Evolutionary conservation across 2,888 invertebrate species (phyloP), one percentile per base, ranked within the genome.

Genomic region (Yponomeuta sedellus): DNA sequence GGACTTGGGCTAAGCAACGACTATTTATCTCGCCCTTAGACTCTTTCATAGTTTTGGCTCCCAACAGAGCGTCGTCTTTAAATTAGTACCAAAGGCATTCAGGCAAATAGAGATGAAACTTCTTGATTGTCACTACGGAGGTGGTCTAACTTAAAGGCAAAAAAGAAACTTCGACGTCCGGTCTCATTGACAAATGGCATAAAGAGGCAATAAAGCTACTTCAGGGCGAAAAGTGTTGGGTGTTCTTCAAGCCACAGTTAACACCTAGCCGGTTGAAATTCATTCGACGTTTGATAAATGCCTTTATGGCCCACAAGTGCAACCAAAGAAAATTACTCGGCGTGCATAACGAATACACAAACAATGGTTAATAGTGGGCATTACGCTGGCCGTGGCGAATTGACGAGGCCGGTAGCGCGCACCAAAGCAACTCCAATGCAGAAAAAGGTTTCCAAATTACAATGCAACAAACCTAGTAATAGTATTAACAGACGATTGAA

Each of bases 281-380:
- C 69, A 71, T 71, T 72, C 73, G 68, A 70, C 69, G 70, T 72
- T 75, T 85, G 82, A 83, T 81, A 80, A 83, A 85, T 84, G 81
- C 76, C 81, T 86, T 81, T 81, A 85, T 77, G 79, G 75, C 77
- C 85, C 83, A 76, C 83, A 81, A 84, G 77, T 79, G 79, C 79
- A 74, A 82, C 86, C 87, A 84, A 80, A 83, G 85, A 83, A 80
- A 88, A 89, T 87, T 80, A 79, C 81, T 78, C 71, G 76, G 77
- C 73, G 71, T 69, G 81, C 82, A 81, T 83, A 85, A 82, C 82
- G 77, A 83, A 81, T 72, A 71, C 71, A 74, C 78, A 82, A 86
- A 88, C 89, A 89, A 89, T 88, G 77, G 81, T 74, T 77, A 73
- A 75, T 74, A 73, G 74, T 72, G 71, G 74, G 75, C 75, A 79